Evolutionary conservation across 2,113 vertebrate species (phyloP).

Genomic region (Carlito syrichta): DNA sequence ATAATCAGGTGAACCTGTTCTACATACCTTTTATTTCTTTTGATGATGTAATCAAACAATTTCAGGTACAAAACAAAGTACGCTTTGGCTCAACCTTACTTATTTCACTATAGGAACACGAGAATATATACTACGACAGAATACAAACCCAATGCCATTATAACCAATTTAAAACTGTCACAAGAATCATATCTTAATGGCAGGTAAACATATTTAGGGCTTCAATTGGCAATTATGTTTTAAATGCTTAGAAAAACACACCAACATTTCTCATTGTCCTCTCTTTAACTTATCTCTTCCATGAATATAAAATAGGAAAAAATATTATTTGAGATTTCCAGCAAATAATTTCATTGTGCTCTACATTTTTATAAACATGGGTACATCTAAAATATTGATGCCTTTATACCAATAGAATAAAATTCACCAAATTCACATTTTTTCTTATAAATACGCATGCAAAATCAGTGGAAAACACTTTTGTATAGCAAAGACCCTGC

Average conservation of each 20-base stretch:
- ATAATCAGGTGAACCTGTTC: slow-evolving; percentile 51
- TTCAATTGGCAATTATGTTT: slow-evolving; percentile 36
- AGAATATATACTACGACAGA: slow-evolving; percentile 59
- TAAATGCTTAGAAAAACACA: slow-evolving; percentile 63
- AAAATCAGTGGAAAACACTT: slow-evolving; percentile 56
- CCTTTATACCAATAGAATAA: slow-evolving; percentile 49
- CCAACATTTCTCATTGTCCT: background rate
- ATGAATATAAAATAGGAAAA: slow-evolving; percentile 70
- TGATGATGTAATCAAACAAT: slow-evolving; percentile 54
- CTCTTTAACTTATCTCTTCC: slow-evolving; percentile 32
- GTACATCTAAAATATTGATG: slow-evolving; percentile 65
- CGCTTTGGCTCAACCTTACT: slow-evolving; percentile 76
- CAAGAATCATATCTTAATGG: slow-evolving; percentile 45
- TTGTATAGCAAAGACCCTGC: slow-evolving; percentile 49
- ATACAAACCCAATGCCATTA: slow-evolving; percentile 41
- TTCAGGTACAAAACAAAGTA: slow-evolving; percentile 31
- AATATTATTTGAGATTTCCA: slow-evolving; percentile 57
- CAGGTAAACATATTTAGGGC: slow-evolving; percentile 74
- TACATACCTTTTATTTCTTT: slow-evolving; percentile 65
- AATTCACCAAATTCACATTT: slow-evolving; percentile 13
- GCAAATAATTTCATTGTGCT: slow-evolving; percentile 57
- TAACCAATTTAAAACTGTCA: slow-evolving; percentile 21
- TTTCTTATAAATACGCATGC: slow-evolving; percentile 62
- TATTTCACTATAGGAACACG: slow-evolving; percentile 62
- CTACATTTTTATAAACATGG: slow-evolving; percentile 51